Percentiles rank a stretch among this genome's conserved stretches.
These are phyloP conservation scores for Chrysochloris asiatica DNA, from an alignment of 2,113 vertebrate genomes.

Conservation along the genomic window DNA sequence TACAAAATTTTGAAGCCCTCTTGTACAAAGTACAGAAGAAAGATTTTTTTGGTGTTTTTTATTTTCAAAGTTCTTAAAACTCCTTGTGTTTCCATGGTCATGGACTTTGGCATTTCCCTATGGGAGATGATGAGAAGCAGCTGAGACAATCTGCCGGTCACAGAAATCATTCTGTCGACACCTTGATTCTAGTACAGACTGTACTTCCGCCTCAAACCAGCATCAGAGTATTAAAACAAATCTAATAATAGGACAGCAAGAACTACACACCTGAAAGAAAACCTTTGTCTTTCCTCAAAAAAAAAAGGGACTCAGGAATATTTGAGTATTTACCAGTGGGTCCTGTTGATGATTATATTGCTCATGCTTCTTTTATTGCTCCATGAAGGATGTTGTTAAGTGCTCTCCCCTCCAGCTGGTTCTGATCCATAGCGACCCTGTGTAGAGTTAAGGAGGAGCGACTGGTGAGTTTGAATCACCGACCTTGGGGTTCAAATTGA, in stretches of 20 bases:
- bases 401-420: too few relatives aligned
- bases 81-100: not conserved
- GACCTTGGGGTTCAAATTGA: too few relatives aligned
- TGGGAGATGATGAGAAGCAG: not conserved
- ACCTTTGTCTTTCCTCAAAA: constrained; percentile 3
- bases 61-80: not conserved
- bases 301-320: not conserved
- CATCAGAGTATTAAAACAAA: constrained; percentile 4
- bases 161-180: constrained; percentile 48
- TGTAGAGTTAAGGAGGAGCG: too few relatives aligned
- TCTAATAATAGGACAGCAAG: not conserved
- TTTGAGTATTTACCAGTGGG: constrained; percentile 26
- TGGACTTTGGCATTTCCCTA: not conserved
- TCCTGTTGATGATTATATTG: constrained; percentile 22
- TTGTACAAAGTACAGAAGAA: not conserved
- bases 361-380: constrained; percentile 17
- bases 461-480: too few relatives aligned
- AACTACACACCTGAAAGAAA: constrained; percentile 36
- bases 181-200: not conserved
- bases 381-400: not conserved
- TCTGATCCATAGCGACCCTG: too few relatives aligned
- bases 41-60: too few relatives aligned
- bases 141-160: not conserved
- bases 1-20: too few relatives aligned
- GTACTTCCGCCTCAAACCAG: not conserved